Percentiles rank a stretch among this genome's conserved stretches.
Conservation (phyloP, 1,140 invertebrate genomes). For the Trypoxylus dichotomus region DNA sequence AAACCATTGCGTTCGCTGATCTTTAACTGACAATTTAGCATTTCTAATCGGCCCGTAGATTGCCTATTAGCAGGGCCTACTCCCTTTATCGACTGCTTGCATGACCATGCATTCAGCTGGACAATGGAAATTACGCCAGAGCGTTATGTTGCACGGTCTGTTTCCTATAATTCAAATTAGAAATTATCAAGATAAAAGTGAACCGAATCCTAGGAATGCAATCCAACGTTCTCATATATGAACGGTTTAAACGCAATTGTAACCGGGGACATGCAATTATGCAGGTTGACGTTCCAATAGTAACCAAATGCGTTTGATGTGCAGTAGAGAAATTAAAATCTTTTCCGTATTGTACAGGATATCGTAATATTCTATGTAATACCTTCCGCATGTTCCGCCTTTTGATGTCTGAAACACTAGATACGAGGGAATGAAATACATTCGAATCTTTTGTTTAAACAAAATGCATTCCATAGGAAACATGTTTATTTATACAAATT, state of each 20-base stretch:
- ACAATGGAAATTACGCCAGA: neutral
- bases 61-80: neutral
- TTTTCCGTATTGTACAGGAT: too few species aligned
- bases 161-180: neutral
- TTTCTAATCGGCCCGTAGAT: neutral
- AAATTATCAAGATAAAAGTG: constrained; percentile 2
- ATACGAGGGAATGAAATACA: too few species aligned
- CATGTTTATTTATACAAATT: too few species aligned
- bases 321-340: too few species aligned
- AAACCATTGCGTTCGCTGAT: too few species aligned
- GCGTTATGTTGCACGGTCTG: neutral
- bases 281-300: neutral
- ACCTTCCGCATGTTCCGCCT: too few species aligned
- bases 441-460: too few species aligned
- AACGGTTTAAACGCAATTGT: neutral
- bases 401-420: too few species aligned
- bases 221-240: neutral
- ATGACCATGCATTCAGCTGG: neutral
- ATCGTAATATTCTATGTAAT: too few species aligned
- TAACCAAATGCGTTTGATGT: neutral
- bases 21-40: too few species aligned
- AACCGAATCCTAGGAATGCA: neutral
- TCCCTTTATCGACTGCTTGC: neutral
- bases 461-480: too few species aligned
- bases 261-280: too few species aligned